These are phyloP conservation scores for Hyles vespertilio DNA, from an alignment of 1,140 invertebrate genomes.

Conservation along the genomic window DNA sequence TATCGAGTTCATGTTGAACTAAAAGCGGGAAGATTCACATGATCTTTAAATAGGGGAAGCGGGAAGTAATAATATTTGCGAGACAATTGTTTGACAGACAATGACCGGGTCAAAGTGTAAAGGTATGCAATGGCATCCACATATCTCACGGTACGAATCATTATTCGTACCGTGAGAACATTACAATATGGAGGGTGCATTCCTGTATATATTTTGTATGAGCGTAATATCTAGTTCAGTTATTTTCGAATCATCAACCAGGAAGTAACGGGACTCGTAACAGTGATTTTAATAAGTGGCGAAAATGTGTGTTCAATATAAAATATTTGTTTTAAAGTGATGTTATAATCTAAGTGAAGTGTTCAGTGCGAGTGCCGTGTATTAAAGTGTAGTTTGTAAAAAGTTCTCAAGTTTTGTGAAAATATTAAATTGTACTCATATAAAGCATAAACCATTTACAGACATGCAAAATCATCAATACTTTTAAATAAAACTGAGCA, in stretches of 20 bases:
- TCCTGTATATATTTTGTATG: slow-evolving; percentile 49
- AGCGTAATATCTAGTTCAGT: slow-evolving; percentile 47
- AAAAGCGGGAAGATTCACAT: slow-evolving; percentile 22
- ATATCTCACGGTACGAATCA: no score
- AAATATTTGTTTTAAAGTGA: no score
- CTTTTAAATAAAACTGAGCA: no score
- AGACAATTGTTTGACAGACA: slow-evolving; percentile 55
- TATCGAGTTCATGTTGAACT: slow-evolving; percentile 30
- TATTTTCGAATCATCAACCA: slow-evolving; percentile 43
- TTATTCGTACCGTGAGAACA: slow-evolving; percentile 38
- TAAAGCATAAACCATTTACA: no score
- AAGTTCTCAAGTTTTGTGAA: no score
- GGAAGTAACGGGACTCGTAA: slow-evolving; percentile 48
- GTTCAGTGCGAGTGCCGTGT: no score
- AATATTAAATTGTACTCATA: no score
- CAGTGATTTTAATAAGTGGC: slow-evolving; percentile 1
- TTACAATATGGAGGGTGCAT: slow-evolving; percentile 42
- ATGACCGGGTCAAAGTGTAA: slow-evolving; percentile 56
- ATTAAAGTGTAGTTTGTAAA: no score
- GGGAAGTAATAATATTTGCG: slow-evolving; percentile 24
- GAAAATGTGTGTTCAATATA: not conserved
- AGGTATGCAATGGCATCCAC: no score
- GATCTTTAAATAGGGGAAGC: slow-evolving; percentile 29
- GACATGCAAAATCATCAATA: no score
- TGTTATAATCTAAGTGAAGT: no score